Conservation (phyloP, 2,797 vertebrate genomes). For the Choloepus didactylus region DNA sequence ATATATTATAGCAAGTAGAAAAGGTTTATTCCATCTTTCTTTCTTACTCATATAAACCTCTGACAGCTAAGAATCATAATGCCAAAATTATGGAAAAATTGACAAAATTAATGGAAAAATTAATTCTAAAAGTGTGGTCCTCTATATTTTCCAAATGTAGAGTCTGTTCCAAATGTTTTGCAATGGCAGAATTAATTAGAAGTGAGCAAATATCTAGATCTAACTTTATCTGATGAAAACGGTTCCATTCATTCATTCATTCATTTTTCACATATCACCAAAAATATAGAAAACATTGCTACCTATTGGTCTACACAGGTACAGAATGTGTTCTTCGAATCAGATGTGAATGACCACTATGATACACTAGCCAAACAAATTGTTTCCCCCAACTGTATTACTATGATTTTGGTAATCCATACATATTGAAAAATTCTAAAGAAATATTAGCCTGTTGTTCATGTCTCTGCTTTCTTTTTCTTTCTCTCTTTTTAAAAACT, state of each 20-base stretch:
- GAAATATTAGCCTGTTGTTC: neutral
- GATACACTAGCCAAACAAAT: neutral
- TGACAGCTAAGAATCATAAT: slow-evolving; percentile 32
- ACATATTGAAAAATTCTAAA: slow-evolving; percentile 56
- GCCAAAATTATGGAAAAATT: no score
- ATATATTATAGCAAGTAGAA: slow-evolving; percentile 55
- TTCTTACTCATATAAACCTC: slow-evolving; percentile 2
- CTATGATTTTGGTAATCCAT: slow-evolving; percentile 29
- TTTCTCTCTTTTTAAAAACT: neutral
- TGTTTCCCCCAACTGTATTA: slow-evolving; percentile 14
- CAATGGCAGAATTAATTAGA: slow-evolving; percentile 24
- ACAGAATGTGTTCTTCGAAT: neutral
- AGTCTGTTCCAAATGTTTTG: slow-evolving; percentile 24
- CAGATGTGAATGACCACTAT: neutral
- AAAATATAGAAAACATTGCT: slow-evolving; percentile 77
- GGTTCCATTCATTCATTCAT: no score
- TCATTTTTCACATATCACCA: slow-evolving; percentile 30
- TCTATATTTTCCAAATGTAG: slow-evolving; percentile 40
- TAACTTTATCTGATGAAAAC: neutral
- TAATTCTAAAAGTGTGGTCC: slow-evolving; percentile 28
- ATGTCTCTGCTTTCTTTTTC: neutral
- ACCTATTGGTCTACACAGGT: slow-evolving; percentile 71
- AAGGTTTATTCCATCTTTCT: slow-evolving; percentile 3
- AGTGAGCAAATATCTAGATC: neutral
- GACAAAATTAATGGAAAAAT: neutral